Conservation (phyloP, 2,113 vertebrate genomes). For the Poeciliopsis turrubarensis region DNA sequence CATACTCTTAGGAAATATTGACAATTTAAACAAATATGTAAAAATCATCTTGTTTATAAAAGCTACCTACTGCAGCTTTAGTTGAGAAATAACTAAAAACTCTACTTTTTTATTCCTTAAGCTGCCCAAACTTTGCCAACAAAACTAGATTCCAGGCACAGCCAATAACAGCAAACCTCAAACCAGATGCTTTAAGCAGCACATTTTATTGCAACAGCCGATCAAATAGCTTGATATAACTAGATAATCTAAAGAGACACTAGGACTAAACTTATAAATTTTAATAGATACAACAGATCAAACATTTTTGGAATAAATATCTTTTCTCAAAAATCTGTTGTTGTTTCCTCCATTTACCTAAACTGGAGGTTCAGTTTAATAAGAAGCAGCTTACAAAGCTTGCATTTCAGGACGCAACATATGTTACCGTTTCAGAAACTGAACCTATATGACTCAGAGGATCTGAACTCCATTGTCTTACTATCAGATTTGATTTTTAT, state of each 20-base stretch:
- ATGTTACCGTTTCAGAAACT: slow-evolving; percentile 58
- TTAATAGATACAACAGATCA: slow-evolving; percentile 6
- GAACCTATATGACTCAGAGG: slow-evolving; percentile 52
- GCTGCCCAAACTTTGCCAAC: background rate
- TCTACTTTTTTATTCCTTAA: background rate
- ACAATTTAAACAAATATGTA: too few relatives aligned
- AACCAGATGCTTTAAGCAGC: slow-evolving; percentile 41
- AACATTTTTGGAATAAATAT: slow-evolving; percentile 25
- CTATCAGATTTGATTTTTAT: slow-evolving; percentile 54
- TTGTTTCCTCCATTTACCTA: slow-evolving; percentile 42
- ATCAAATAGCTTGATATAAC: slow-evolving; percentile 34
- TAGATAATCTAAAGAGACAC: slow-evolving; percentile 11
- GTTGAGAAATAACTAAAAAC: too few relatives aligned
- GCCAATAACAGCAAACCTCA: slow-evolving; percentile 13
- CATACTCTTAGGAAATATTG: too few relatives aligned
- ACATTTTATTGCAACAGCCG: slow-evolving; percentile 5
- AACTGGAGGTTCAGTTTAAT: slow-evolving; percentile 29
- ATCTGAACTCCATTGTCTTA: slow-evolving; percentile 41
- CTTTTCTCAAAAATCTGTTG: slow-evolving; percentile 4
- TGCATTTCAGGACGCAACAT: slow-evolving; percentile 43
- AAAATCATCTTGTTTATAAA: too few relatives aligned
- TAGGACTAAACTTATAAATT: background rate
- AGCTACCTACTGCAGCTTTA: too few relatives aligned
- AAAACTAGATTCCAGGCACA: slow-evolving; percentile 7
- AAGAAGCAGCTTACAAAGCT: slow-evolving; percentile 37